Evolutionary conservation across 2,797 vertebrate species (phyloP), one percentile per base, ranked within the genome.

Genomic region (Alosa sapidissima): DNA sequence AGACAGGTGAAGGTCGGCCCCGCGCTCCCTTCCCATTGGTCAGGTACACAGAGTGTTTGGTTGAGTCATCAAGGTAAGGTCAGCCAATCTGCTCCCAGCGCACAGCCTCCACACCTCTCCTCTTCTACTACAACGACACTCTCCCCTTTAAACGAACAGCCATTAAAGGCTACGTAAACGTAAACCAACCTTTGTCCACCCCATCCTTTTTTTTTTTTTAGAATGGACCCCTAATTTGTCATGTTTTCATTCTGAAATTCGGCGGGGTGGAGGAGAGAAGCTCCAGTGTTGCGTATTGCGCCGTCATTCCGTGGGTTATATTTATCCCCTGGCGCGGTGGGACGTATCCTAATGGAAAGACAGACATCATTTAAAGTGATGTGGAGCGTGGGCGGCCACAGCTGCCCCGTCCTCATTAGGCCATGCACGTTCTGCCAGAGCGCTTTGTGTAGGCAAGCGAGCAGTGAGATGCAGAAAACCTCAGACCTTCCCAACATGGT

Each of bases 21-120:
- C 28, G 13, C 65, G 3, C 33, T 36, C 28, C 13, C 1, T 2
- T 72, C 65, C 33, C 28, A 72, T 72, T 72, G 65, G 65, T 72
- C 41, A 81, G 16, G 10, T 49, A 72, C 48, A 51, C n/a, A 14
- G 54, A 55, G 49, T 24, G 82, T 24, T 52, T 58, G 83, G 9
- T 47, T 58, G 72, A 84, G 72, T 81, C 84, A 84, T 84, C 52
- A 84, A 55, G 16, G 83, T 52, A 21, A 52, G 33, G 19, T 19
- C 36, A 21, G 33, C 55, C 60, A 83, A 41, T 14, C 58, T 45
- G 48, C 82, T 41, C 28, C 65, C 65, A 36, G 65, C 62, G 2
- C 62, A 10, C 28, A 2, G 24, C 60, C 60, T 28, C n/a, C 60
- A 8, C 58, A 33, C 62, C 62, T 33, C 8, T 65, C 62, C 58